These are phyloP conservation scores for Pseudorhombus dupliciocellatus DNA, from an alignment of 2,113 vertebrate species.

Conservation along the genomic window DNA sequence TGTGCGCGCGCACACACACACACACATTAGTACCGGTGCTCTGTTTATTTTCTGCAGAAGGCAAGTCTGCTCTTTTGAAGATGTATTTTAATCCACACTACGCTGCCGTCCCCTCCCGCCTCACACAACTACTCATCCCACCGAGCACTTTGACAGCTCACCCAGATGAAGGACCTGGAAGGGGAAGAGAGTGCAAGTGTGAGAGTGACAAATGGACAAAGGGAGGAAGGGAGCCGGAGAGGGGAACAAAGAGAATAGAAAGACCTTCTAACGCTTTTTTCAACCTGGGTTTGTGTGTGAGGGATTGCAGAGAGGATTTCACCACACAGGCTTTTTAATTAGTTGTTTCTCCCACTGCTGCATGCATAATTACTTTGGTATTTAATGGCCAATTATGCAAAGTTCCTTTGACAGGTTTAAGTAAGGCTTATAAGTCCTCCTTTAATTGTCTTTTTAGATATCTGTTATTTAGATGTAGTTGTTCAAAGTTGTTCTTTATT, in stretches of 20 bases:
- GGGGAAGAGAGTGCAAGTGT: conserved; percentile 9
- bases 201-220: conserved; percentile 32
- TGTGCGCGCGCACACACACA: conserved; percentile 9
- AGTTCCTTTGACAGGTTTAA: conserved; percentile 67
- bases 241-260: conserved; percentile 37
- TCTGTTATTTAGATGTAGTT: conserved; percentile 61
- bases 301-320: conserved; percentile 57
- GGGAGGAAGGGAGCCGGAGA: conserved; percentile 20
- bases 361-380: conserved; percentile 71
- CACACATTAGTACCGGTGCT: conserved; percentile 16
- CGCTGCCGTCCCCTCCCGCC: not conserved
- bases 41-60: conserved; percentile 52
- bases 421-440: conserved; percentile 49
- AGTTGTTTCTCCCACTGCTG: conserved; percentile 66
- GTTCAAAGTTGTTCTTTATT: conserved; percentile 46
- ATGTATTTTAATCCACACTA: conserved; percentile 59
- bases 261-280: conserved; percentile 41
- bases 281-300: conserved; percentile 49
- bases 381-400: conserved; percentile 74
- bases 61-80: conserved; percentile 68
- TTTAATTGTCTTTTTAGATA: conserved; percentile 71
- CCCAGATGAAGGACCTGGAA: conserved; percentile 39
- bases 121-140: conserved; percentile 12
- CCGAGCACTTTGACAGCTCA: conserved; percentile 38
- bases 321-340: conserved; percentile 67